Evolutionary conservation across 2,888 invertebrate species (phyloP).

Genomic region (Nymphalis urticae): DNA sequence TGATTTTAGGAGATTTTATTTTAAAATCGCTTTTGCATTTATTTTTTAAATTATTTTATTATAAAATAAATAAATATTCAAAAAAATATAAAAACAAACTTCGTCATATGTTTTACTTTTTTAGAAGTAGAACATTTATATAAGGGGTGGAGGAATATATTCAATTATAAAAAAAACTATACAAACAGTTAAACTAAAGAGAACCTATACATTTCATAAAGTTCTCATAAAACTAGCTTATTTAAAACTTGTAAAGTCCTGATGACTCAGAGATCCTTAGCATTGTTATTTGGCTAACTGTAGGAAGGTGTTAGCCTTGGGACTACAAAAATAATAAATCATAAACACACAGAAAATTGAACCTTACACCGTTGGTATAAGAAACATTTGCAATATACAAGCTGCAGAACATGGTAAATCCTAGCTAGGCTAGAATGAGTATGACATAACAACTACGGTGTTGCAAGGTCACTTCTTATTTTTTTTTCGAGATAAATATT

Average conservation of each 20-base stretch:
- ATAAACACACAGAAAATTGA: constrained; percentile 33
- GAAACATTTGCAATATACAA: background rate
- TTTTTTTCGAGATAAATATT: background rate
- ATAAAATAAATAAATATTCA: too few species aligned
- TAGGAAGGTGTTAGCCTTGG: constrained; percentile 71
- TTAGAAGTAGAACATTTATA: too few species aligned
- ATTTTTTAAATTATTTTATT: too few species aligned
- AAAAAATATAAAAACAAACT: too few species aligned
- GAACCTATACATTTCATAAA: background rate
- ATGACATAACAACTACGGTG: constrained; percentile 17
- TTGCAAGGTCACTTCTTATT: constrained; percentile 11
- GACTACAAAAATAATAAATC: constrained; percentile 32
- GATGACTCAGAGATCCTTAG: constrained; percentile 51
- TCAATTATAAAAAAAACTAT: too few species aligned
- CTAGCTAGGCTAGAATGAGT: constrained; percentile 4
- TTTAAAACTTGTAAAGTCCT: constrained; percentile 20
- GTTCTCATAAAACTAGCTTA: constrained; percentile 9
- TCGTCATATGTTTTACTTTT: too few species aligned
- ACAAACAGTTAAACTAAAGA: too few species aligned
- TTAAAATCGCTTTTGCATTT: too few species aligned
- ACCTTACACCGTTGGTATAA: constrained; percentile 34
- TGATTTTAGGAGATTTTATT: too few species aligned
- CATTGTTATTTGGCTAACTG: constrained; percentile 61
- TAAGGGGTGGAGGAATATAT: too few species aligned
- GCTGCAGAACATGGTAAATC: background rate